These are phyloP conservation scores for Carcina quercana DNA, from an alignment of 2,888 invertebrate genomes.

Conservation along the genomic window DNA sequence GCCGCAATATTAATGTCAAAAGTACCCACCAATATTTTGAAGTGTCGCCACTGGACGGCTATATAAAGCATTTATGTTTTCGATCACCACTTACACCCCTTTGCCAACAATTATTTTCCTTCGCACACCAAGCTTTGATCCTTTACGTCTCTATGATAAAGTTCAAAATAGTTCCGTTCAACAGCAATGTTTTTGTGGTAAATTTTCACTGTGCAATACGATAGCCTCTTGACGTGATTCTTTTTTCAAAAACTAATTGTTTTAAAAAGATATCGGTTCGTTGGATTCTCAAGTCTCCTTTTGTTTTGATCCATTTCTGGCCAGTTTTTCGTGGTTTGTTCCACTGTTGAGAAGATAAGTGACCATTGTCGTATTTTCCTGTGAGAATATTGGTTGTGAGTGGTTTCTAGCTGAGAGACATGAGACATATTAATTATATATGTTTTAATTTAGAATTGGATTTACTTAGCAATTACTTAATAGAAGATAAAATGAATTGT, in stretches of 20 bases:
- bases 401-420: neutral
- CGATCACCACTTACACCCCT: slow-evolving; percentile 56
- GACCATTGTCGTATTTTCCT: slow-evolving; percentile 35
- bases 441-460: no score
- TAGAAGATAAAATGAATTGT: no score
- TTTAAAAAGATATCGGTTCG: slow-evolving; percentile 47
- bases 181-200: slow-evolving; percentile 13
- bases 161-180: slow-evolving; percentile 8
- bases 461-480: no score
- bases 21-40: slow-evolving; percentile 44
- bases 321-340: slow-evolving; percentile 32
- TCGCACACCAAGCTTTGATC: slow-evolving; percentile 7
- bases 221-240: slow-evolving; percentile 63
- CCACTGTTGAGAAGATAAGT: slow-evolving; percentile 18
- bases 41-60: slow-evolving; percentile 40
- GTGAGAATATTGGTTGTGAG: slow-evolving; percentile 47
- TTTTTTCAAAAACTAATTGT: slow-evolving; percentile 53
- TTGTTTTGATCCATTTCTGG: no score
- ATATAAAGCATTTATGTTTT: slow-evolving; percentile 53
- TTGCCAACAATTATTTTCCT: slow-evolving; percentile 17
- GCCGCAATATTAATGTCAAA: slow-evolving; percentile 43
- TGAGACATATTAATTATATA: neutral
- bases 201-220: slow-evolving; percentile 42
- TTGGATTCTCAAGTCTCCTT: slow-evolving; percentile 45
- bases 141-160: slow-evolving; percentile 19